Percentiles rank a stretch among this genome's conserved stretches.
phyloP scores from a whole-genome alignment of 2,797 vertebrate genomes.

The Kryptopterus vitreolus region DNA sequence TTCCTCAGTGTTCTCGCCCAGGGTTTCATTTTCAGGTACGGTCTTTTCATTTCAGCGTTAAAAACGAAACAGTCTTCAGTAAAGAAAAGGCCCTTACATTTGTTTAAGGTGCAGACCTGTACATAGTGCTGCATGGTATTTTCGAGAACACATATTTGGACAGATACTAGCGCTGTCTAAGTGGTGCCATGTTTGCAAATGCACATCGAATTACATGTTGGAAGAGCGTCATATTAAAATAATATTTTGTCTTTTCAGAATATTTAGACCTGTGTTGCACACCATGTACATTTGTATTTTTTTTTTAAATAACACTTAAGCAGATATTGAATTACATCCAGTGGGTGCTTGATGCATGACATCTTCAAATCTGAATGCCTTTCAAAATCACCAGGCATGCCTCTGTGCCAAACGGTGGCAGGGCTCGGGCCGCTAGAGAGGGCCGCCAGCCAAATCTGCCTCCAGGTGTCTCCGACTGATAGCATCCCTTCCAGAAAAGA shows the following conservation, averaged over 20 bases:
- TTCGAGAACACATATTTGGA: conserved; percentile 69
- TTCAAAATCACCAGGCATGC: conserved; percentile 57
- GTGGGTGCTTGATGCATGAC: conserved; percentile 58
- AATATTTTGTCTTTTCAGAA: conserved; percentile 64
- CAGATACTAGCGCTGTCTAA: conserved; percentile 67
- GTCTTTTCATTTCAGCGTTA: not conserved
- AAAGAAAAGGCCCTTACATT: conserved; percentile 42
- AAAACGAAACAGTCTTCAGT: conserved; percentile 30
- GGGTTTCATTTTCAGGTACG: not conserved
- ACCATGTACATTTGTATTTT: conserved; percentile 68
- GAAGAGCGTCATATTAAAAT: conserved; percentile 79
- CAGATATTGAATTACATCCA: conserved; percentile 68
- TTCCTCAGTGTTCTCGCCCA: conserved; percentile 17
- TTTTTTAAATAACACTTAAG: conserved; percentile 68
- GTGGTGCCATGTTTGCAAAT: conserved; percentile 69
- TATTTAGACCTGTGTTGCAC: conserved; percentile 75
- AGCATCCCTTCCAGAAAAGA: conserved; percentile 65
- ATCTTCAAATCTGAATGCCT: conserved; percentile 54
- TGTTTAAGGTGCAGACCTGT: conserved; percentile 32
- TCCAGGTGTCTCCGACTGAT: conserved; percentile 76
- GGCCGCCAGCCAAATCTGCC: conserved; percentile 71
- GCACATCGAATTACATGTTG: conserved; percentile 79
- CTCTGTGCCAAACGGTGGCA: conserved; percentile 52
- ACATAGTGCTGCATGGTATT: conserved; percentile 33
- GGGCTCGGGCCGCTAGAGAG: conserved; percentile 63